phyloP scores from a whole-genome alignment of 2,797 vertebrate genomes.

The Chelon auratus region DNA sequence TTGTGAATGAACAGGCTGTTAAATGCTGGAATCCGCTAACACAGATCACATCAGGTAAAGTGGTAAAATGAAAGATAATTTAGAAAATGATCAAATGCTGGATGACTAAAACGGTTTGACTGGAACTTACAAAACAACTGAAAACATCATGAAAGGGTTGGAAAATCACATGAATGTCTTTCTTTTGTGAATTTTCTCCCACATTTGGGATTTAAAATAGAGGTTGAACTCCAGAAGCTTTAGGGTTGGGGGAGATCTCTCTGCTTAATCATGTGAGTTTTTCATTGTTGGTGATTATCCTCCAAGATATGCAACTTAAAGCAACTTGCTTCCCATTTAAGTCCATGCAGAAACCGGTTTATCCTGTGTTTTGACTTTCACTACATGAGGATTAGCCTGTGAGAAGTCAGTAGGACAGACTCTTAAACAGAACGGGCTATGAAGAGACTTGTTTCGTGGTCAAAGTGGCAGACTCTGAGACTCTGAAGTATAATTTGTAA shows the following conservation, averaged over 20 bases:
- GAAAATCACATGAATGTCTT: not conserved
- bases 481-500: not conserved
- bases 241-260: not conserved
- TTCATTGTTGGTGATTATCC: constrained; percentile 32
- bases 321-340: not conserved
- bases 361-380: not conserved
- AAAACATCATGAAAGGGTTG: not conserved
- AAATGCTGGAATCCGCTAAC: not conserved
- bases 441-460: not conserved
- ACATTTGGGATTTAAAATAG: constrained; percentile 7
- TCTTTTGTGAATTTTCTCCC: constrained; percentile 26
- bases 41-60: not conserved
- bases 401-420: not conserved
- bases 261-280: constrained; percentile 20
- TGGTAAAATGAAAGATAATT: not conserved
- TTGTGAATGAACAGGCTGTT: not conserved
- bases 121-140: not conserved
- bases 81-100: not conserved
- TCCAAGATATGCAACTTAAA: constrained; percentile 11
- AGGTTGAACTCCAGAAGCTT: constrained; percentile 7
- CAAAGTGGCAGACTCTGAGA: not conserved
- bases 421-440: not conserved
- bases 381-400: too few relatives aligned
- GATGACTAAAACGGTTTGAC: not conserved
- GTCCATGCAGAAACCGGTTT: not conserved